Evolutionary conservation across 1,140 invertebrate genomes (phyloP).

Genomic region (Potamilus streckersoni): DNA sequence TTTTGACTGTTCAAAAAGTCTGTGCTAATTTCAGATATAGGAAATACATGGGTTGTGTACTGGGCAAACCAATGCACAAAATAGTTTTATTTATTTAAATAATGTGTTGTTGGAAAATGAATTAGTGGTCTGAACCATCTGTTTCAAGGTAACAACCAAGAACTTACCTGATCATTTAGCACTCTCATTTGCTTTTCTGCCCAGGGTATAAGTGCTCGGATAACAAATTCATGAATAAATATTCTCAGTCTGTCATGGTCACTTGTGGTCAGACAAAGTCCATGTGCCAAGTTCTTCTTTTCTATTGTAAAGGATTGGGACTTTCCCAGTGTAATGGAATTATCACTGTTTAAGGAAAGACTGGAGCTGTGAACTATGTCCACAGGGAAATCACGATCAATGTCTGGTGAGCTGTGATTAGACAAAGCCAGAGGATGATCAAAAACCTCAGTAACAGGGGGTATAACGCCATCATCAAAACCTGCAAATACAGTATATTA

Average conservation of each 20-base stretch:
- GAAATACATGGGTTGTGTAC: too few relatives aligned
- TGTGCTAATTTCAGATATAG: too few relatives aligned
- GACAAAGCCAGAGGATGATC: slow-evolving; percentile 59
- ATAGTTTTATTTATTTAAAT: too few relatives aligned
- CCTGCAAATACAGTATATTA: too few relatives aligned
- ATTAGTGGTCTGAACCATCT: too few relatives aligned
- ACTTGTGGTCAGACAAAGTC: slow-evolving; percentile 79
- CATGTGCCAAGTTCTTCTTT: slow-evolving; percentile 66
- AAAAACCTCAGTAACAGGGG: slow-evolving; percentile 33
- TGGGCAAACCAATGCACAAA: too few relatives aligned
- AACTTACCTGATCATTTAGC: slow-evolving; percentile 83
- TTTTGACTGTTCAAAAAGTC: too few relatives aligned
- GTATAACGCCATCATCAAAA: too few relatives aligned
- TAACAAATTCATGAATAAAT: slow-evolving; percentile 89
- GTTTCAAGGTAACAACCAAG: slow-evolving; percentile 1
- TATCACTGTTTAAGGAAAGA: slow-evolving; percentile 56
- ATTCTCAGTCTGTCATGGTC: slow-evolving; percentile 85
- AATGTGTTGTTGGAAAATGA: too few relatives aligned
- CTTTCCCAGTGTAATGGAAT: slow-evolving; percentile 32
- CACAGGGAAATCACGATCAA: slow-evolving; percentile 27
- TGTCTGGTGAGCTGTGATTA: slow-evolving; percentile 16
- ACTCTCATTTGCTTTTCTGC: slow-evolving; percentile 87
- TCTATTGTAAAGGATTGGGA: slow-evolving; percentile 25
- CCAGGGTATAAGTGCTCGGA: slow-evolving; percentile 88
- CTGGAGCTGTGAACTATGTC: slow-evolving; percentile 25